phyloP scores from a whole-genome alignment of 2,113 vertebrate species.

The Ammospiza caudacuta region DNA sequence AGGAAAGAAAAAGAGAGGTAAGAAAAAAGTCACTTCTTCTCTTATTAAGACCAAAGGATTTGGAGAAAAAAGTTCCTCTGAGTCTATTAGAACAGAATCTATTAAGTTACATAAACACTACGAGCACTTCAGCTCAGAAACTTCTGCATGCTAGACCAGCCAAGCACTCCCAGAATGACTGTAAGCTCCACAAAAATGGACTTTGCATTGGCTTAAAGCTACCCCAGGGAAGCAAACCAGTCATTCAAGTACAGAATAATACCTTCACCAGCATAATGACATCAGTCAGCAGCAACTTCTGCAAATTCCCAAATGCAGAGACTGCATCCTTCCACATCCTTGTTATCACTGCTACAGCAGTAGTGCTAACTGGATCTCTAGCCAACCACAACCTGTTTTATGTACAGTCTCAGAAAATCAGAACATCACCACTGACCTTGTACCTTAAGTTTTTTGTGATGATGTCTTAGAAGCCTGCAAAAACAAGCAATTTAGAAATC shows the following conservation, averaged over 20 bases:
- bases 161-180: slow-evolving; percentile 3
- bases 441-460: neutral
- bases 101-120: neutral
- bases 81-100: neutral
- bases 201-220: neutral
- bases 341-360: neutral
- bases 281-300: neutral
- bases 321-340: neutral
- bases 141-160: neutral
- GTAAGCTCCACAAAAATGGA: neutral
- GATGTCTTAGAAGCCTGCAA: neutral
- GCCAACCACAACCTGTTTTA: neutral
- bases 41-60: neutral
- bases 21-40: neutral
- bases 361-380: neutral
- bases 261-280: neutral
- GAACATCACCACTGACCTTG: neutral
- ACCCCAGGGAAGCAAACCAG: neutral
- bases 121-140: neutral
- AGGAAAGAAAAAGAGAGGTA: neutral
- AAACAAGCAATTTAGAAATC: neutral
- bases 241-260: neutral
- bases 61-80: neutral
- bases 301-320: neutral
- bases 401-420: neutral